phyloP scores from a whole-genome alignment of 2,797 vertebrate genomes.

The Numenius phaeopus region DNA sequence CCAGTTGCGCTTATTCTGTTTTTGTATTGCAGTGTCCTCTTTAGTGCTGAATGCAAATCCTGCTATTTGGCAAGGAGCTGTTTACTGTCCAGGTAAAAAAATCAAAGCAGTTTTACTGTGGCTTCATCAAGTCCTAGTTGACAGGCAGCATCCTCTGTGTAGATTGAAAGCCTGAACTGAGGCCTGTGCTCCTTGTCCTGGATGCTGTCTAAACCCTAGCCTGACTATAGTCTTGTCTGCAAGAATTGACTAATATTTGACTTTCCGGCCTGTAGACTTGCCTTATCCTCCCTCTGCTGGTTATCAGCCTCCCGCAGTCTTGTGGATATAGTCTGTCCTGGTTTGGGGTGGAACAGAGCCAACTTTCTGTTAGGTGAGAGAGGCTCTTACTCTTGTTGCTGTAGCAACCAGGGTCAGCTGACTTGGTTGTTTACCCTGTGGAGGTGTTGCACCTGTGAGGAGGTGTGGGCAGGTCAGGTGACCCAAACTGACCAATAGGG shows the following conservation, averaged over 20 bases:
- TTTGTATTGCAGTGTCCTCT: neutral
- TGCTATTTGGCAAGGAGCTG: neutral
- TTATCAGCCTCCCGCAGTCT: neutral
- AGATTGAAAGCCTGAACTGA: neutral
- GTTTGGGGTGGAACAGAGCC: no score
- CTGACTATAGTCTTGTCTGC: neutral
- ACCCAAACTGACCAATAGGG: no score
- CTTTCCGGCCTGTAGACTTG: neutral
- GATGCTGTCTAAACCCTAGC: neutral
- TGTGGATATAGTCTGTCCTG: no score
- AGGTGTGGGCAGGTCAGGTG: no score
- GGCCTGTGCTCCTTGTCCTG: neutral
- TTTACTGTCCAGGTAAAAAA: neutral
- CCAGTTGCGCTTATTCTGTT: neutral
- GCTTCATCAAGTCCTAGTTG: neutral
- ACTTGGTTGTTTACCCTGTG: no score
- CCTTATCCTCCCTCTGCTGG: neutral
- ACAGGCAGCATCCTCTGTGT: neutral
- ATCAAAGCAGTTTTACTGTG: rapidly evolving
- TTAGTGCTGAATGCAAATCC: neutral
- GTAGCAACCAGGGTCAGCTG: no score
- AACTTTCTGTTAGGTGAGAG: no score
- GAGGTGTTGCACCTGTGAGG: no score
- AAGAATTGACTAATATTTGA: neutral
- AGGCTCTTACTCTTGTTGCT: no score